Percentiles rank a stretch among this genome's conserved stretches.
Conservation (phyloP, 2,888 invertebrate genomes). For the Trichogramma dendrolimi region DNA sequence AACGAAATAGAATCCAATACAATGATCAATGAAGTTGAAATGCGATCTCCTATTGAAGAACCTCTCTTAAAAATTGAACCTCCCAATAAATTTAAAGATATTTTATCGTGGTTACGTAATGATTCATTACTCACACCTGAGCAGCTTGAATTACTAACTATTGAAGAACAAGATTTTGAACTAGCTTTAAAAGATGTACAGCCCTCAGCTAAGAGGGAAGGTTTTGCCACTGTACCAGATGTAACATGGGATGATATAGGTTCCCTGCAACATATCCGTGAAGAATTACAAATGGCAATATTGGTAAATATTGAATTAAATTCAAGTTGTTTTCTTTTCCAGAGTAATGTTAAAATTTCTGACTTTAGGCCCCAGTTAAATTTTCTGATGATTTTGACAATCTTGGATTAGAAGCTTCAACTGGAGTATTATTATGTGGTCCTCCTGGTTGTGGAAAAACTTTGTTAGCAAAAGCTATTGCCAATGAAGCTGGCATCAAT, state of each 20-base stretch:
- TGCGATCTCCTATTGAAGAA: conserved; percentile 14
- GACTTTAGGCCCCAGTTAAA: conserved; percentile 78
- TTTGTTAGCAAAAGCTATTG: conserved; percentile 93
- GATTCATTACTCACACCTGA: conserved; percentile 61
- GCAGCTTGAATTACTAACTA: conserved; percentile 63
- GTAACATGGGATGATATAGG: conserved; percentile 97
- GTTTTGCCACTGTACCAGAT: conserved; percentile 95
- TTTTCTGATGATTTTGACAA: conserved; percentile 75
- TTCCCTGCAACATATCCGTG: conserved; percentile 79
- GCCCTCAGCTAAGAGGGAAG: conserved; percentile 93
- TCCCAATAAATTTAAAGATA: conserved; percentile 52
- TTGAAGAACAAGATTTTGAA: conserved; percentile 73
- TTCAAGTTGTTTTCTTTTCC: background rate
- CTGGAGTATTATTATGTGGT: conserved; percentile 90
- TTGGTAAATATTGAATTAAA: conserved; percentile 55
- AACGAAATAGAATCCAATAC: background rate
- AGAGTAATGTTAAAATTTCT: background rate
- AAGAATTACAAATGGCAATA: conserved; percentile 86
- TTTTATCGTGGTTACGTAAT: conserved; percentile 65
- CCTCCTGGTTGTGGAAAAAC: conserved; percentile 98
- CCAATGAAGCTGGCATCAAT: conserved; percentile 97
- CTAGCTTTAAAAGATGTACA: conserved; percentile 77
- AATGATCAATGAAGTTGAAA: conserved; percentile 11
- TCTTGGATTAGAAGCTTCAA: conserved; percentile 75
- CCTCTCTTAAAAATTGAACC: background rate